A percentile compares a stretch with the other conserved stretches of the same genome.
Evolutionary conservation across 1,140 invertebrate species (phyloP).

Genomic region (Archivesica marissinica): DNA sequence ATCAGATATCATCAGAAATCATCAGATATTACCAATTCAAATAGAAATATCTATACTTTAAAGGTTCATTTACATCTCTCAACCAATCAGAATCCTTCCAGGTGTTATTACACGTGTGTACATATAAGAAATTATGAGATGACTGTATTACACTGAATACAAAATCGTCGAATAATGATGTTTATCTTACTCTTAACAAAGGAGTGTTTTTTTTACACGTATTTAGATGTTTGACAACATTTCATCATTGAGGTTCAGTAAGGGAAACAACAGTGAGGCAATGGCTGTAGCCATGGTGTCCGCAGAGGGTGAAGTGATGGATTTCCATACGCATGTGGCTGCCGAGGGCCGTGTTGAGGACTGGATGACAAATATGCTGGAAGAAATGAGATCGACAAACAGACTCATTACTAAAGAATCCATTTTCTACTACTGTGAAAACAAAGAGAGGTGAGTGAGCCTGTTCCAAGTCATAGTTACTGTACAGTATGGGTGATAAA

Average conservation of each 20-base stretch:
- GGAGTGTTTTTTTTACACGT: no score
- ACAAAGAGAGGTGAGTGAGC: slow-evolving; percentile 85
- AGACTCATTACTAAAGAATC: slow-evolving; percentile 94
- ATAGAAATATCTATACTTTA: no score
- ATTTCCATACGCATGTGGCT: slow-evolving; percentile 88
- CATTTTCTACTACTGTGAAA: slow-evolving; percentile 92
- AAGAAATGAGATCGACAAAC: slow-evolving; percentile 93
- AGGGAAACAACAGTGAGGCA: slow-evolving; percentile 87
- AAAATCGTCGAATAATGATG: no score
- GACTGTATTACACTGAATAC: no score
- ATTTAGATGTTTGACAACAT: slow-evolving; percentile 95
- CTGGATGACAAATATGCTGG: slow-evolving; percentile 94
- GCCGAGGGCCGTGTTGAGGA: slow-evolving; percentile 91
- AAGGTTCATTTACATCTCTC: no score
- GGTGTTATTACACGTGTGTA: no score
- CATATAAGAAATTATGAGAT: no score
- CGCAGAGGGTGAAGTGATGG: slow-evolving; percentile 93
- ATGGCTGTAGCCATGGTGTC: slow-evolving; percentile 93
- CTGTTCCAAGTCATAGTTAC: not conserved
- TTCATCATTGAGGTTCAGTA: slow-evolving; percentile 88
- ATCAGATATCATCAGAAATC: no score
- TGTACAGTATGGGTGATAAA: no score
- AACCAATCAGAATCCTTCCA: no score
- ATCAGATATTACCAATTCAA: no score
- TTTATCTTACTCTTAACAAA: no score